Conservation (phyloP, 92 coral and sea anemone species). For the Phymanthus crucifer region DNA sequence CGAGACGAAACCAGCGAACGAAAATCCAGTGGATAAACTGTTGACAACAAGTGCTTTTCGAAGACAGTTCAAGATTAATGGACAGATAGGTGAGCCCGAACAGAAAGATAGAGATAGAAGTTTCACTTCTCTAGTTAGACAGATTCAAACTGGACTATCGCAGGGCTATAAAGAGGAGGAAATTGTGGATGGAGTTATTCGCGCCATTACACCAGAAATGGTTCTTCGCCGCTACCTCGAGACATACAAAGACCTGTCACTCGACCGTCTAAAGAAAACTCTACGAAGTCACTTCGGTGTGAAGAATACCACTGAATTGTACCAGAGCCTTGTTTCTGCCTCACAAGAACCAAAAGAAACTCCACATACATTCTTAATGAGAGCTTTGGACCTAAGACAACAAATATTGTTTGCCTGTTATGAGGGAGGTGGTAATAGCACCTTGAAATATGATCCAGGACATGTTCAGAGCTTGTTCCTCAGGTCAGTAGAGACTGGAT, state of each 20-base stretch:
- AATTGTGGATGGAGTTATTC: constrained; percentile 54
- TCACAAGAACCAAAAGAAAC: not conserved
- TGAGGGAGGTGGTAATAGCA: constrained; percentile 30
- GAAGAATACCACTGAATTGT: constrained; percentile 3
- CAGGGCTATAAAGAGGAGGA: constrained; percentile 48
- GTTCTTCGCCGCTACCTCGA: constrained; percentile 54
- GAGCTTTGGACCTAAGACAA: constrained; percentile 22
- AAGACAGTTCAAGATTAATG: constrained; percentile 37
- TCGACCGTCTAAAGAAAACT: constrained; percentile 53
- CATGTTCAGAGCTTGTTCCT: constrained; percentile 48
- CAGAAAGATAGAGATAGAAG: no score
- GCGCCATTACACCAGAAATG: constrained; percentile 53
- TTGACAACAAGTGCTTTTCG: constrained; percentile 4
- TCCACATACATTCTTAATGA: not conserved
- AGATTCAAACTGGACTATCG: constrained; percentile 40
- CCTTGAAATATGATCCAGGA: constrained; percentile 39
- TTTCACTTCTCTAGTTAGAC: no score
- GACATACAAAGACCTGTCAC: constrained; percentile 25
- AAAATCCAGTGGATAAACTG: not conserved
- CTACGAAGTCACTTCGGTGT: constrained; percentile 53
- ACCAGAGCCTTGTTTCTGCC: not conserved
- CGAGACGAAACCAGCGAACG: not conserved
- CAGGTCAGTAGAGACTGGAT: constrained; percentile 63
- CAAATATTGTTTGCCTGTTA: constrained; percentile 47
- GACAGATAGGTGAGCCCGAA: constrained; percentile 67